Conservation (phyloP, 2,888 invertebrate genomes). For the Acronicta leporina region DNA sequence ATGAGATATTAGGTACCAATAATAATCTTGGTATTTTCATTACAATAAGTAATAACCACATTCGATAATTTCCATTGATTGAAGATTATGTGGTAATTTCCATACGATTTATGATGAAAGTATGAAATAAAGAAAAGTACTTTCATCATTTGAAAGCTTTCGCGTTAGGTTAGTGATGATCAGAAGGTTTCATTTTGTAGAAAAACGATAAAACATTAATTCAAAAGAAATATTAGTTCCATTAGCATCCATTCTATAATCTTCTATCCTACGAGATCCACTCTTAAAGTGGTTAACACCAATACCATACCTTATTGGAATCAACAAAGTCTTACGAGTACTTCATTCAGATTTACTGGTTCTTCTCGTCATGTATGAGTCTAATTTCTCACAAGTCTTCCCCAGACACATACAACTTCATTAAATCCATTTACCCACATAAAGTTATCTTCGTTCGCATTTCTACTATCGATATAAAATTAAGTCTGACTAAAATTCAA, state of each 20-base stretch:
- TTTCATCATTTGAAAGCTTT: slow-evolving; percentile 7
- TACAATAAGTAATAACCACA: slow-evolving; percentile 27
- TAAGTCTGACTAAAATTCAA: slow-evolving; percentile 22
- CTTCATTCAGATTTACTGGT: not conserved
- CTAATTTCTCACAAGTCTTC: not conserved
- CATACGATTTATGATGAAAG: not conserved
- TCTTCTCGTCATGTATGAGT: not conserved
- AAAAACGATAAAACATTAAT: not conserved
- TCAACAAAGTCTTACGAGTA: slow-evolving; percentile 4
- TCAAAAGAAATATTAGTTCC: slow-evolving; percentile 3
- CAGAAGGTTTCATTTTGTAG: no score
- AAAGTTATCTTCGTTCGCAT: slow-evolving; percentile 26
- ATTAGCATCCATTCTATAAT: no score
- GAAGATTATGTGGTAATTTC: slow-evolving; percentile 14
- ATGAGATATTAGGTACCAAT: slow-evolving; percentile 37
- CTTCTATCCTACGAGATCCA: no score
- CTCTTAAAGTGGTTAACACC: slow-evolving; percentile 26
- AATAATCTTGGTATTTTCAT: slow-evolving; percentile 29
- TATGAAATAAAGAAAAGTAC: not conserved
- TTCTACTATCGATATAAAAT: slow-evolving; percentile 18
- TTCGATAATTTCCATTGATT: slow-evolving; percentile 23
- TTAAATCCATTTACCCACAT: slow-evolving; percentile 8
- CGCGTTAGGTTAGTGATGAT: no score
- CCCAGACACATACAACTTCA: slow-evolving; percentile 4
- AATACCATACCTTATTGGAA: slow-evolving; percentile 4